Evolutionary conservation across 2,797 vertebrate genomes (phyloP).

Genomic region (Neopelma chrysocephalum): DNA sequence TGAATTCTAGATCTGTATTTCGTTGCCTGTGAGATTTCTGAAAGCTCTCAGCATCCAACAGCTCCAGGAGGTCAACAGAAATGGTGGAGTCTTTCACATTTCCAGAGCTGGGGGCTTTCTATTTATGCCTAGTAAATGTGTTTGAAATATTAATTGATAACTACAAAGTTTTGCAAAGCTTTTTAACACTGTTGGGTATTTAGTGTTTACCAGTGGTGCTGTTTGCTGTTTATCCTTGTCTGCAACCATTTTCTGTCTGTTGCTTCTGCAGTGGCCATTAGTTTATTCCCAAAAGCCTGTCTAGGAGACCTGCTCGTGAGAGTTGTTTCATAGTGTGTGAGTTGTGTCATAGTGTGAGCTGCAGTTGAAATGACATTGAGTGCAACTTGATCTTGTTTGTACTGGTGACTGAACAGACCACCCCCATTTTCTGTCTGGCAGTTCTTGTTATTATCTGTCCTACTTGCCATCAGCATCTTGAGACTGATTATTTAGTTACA

Average conservation of each 20-base stretch:
- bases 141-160: neutral
- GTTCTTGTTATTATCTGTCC: neutral
- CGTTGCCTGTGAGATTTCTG: neutral
- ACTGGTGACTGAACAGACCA: neutral
- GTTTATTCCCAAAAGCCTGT: neutral
- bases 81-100: neutral
- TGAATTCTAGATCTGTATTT: neutral
- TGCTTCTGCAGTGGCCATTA: neutral
- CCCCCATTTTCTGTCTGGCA: neutral
- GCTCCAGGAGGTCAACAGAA: neutral
- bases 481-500: neutral
- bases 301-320: neutral
- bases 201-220: neutral
- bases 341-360: neutral
- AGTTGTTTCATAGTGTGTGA: neutral
- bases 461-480: neutral
- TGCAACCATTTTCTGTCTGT: neutral
- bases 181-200: neutral
- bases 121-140: neutral
- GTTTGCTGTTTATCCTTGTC: neutral
- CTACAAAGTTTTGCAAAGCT: neutral
- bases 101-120: neutral
- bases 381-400: neutral
- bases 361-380: neutral
- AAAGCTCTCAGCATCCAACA: neutral